Percentiles rank a stretch among this genome's conserved stretches.
phyloP scores from a whole-genome alignment of 2,888 invertebrate genomes.

The Dasysyrphus tricinctus region DNA sequence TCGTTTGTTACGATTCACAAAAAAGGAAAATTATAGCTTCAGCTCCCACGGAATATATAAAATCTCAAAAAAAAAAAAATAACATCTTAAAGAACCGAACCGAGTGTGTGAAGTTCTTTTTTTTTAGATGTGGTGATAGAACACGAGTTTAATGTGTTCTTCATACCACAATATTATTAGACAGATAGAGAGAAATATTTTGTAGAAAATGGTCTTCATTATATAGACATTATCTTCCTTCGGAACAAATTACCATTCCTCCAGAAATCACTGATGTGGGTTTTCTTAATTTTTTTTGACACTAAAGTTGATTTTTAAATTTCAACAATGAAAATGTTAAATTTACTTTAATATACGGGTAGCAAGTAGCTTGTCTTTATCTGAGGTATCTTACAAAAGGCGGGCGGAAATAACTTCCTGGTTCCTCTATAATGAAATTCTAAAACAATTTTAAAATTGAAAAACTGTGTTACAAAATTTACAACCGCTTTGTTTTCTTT shows the following conservation, averaged over 20 bases:
- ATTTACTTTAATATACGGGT: conserved; percentile 57
- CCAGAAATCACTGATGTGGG: conserved; percentile 39
- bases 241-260: conserved; percentile 30
- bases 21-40: conserved; percentile 34
- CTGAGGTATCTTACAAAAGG: background rate
- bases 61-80: background rate
- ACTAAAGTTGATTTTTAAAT: conserved; percentile 41
- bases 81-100: conserved; percentile 18
- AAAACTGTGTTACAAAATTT: conserved; percentile 57
- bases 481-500: conserved; percentile 44
- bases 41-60: conserved; percentile 5
- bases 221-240: conserved; percentile 16
- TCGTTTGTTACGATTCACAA: conserved; percentile 36
- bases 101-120: conserved; percentile 30
- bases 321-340: conserved; percentile 32
- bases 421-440: conserved; percentile 24
- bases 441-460: conserved; percentile 54
- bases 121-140: conserved; percentile 16
- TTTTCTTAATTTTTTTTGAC: conserved; percentile 22
- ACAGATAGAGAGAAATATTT: background rate
- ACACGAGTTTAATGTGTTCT: conserved; percentile 50
- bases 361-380: background rate
- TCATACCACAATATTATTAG: conserved; percentile 49
- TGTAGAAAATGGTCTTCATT: background rate
- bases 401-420: conserved; percentile 68